Evolutionary conservation across 2,113 vertebrate species (phyloP), one percentile per base, ranked within the genome.

Genomic region (Tiliqua scincoides): DNA sequence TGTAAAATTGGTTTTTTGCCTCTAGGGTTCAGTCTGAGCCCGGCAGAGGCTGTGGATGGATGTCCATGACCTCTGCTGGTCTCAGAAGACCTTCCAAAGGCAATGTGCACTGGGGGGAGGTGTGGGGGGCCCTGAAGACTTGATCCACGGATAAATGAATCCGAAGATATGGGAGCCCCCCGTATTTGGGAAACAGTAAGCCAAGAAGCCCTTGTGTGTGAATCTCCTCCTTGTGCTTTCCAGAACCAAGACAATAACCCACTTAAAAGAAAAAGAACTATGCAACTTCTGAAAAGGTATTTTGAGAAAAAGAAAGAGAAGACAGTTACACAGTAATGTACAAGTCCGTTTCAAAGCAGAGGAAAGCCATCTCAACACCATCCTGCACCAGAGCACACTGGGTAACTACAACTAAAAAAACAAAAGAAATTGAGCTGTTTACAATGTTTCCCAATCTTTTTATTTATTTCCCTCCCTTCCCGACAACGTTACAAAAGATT

Each of bases 281-380:
- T 92, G 89, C 93, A 90, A 75, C 1, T 20, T 83, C 89, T 90
- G 87, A 85, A 90, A 81, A 91, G 94, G 54, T 30, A 18, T 65
- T 67, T 40, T 67, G 15, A 67, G 43, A 15, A 43, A 15, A 48
- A 17, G 6, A 25, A 67, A 6, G 2, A 57, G 54, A 90, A 90
- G 89, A 94, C 67, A 95, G 73, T 18, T 62, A 52, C 87, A 86
- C 61, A 81, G 3, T 89, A 82, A 89, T 90, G 27, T 78, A 90
- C 93, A 94, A 94, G 93, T 91, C 91, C 75, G 77, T 90, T 93
- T 89, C 37, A 92, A 93, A 94, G 96, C 95, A 94, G 93, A 96
- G 95, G 95, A 94, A 96, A 96, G 86, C 94, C 92, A 91, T 89
- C 71, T 87, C 81, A 91, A 94, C 95, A 83, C 93, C 95, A 94